Percentiles rank a stretch among this genome's conserved stretches.
Conservation (phyloP, 2,888 invertebrate species). For the Stomorhina lunata region DNA sequence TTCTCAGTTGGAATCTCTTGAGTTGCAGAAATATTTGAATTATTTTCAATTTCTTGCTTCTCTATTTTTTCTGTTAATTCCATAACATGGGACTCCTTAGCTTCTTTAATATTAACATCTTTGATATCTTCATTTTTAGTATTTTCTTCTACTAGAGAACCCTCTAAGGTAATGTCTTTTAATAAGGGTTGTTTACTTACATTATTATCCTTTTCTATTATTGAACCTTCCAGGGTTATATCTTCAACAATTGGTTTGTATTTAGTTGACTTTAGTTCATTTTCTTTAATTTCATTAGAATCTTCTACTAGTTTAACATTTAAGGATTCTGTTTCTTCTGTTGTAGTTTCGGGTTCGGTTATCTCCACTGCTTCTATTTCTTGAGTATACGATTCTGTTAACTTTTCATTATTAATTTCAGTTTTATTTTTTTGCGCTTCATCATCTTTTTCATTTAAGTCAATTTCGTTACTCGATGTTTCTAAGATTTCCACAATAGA, state of each 20-base stretch:
- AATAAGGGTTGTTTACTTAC: not conserved
- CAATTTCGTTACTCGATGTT: not conserved
- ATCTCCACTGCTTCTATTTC: not conserved
- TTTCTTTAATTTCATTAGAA: not conserved
- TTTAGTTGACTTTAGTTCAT: not conserved
- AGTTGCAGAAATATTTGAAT: not conserved
- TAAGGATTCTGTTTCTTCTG: not conserved
- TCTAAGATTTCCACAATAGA: constrained; percentile 6
- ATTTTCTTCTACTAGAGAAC: not conserved
- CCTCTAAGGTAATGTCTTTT: constrained; percentile 10
- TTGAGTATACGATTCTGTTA: not conserved
- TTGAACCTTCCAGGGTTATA: constrained; percentile 56
- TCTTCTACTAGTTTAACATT: not conserved
- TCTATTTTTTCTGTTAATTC: not conserved
- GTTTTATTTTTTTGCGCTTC: not conserved
- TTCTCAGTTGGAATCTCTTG: not conserved
- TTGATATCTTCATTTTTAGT: constrained; percentile 20
- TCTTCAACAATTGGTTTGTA: constrained; percentile 62
- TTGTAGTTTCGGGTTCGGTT: not conserved
- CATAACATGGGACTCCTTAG: not conserved
- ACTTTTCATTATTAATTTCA: not conserved
- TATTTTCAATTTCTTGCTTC: not conserved
- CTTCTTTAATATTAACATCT: not conserved
- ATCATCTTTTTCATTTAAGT: not conserved
- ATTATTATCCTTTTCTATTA: constrained; percentile 41